Evolutionary conservation across 2,888 invertebrate species (phyloP), one percentile per base, ranked within the genome.

Genomic region (Metallyticus violacea): DNA sequence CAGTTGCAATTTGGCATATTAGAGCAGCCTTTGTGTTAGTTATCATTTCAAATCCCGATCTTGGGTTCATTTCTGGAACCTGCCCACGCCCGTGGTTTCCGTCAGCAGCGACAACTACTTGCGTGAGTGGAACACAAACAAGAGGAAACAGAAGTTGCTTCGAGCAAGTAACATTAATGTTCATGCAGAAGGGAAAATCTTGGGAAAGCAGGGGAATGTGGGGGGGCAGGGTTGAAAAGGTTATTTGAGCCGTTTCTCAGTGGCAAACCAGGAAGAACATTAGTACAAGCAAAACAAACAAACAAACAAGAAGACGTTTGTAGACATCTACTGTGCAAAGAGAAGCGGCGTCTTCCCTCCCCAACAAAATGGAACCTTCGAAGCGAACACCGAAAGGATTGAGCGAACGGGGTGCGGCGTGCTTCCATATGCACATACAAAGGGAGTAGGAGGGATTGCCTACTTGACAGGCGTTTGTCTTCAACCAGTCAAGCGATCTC

Each of bases 401-500:
- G 76, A 62, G 40, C 40, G 40, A 62, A 62, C 82, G 40, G 30
- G 26, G 82, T 82, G 9, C 62, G 26, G 26, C n/a, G n/a, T n/a
- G n/a, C n/a, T n/a, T n/a, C n/a, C n/a, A n/a, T n/a, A n/a, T n/a
- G 2, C 40, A 62, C 40, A 62, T 22, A 62, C 40, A 62, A 62
- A 62, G 40, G 40, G 40, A 62, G 77, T 22, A 77, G 25, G 40
- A 26, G 80, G 77, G 77, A 83, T 76, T 87, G 80, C 82, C 76
- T 87, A 85, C 80, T 86, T 87, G 87, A 81, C 85, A 81, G 86
- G 84, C 87, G 86, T 86, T 87, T 87, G 87, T 87, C 79, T 86
- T 85, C 85, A 81, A 77, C 82, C 85, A 85, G 77, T 86, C 80
- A 86, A 77, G 80, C 87, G 81, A 81, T 85, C 29, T 90, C 88